A percentile compares a stretch with the other conserved stretches of the same genome.
These are phyloP conservation scores for Vandiemenella viatica DNA, from an alignment of 2,888 invertebrate species.

Conservation along the genomic window DNA sequence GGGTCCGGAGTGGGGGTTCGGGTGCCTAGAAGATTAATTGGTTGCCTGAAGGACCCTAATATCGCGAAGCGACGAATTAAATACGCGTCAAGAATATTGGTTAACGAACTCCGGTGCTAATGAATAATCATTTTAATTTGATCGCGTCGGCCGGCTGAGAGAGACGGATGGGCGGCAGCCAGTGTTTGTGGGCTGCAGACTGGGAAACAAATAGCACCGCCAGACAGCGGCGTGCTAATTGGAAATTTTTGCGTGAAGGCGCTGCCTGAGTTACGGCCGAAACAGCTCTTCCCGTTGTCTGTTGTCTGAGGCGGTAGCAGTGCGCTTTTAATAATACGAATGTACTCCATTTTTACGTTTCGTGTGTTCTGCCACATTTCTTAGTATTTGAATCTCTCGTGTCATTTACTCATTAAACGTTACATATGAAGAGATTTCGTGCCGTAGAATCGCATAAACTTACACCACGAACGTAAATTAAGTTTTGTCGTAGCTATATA, in stretches of 20 bases:
- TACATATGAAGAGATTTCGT: too few species aligned
- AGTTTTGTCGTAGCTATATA: too few species aligned
- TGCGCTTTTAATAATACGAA: too few species aligned
- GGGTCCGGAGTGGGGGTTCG: neutral
- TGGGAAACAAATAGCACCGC: neutral
- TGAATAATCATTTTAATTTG: slow-evolving; percentile 2
- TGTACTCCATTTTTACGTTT: too few species aligned
- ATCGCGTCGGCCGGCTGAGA: neutral
- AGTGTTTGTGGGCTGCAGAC: neutral
- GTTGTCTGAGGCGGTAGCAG: too few species aligned
- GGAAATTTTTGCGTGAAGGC: neutral
- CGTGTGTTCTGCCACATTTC: too few species aligned
- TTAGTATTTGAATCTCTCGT: too few species aligned
- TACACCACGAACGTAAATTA: too few species aligned
- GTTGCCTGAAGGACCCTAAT: slow-evolving; percentile 1
- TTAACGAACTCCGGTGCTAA: slow-evolving; percentile 1
- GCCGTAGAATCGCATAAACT: too few species aligned
- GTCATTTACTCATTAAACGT: too few species aligned
- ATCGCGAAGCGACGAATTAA: neutral
- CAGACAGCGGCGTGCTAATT: neutral
- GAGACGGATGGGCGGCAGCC: neutral
- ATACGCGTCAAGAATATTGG: slow-evolving; percentile 1
- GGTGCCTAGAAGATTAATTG: neutral
- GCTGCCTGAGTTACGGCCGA: neutral
- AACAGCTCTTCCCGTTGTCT: too few species aligned